Base-by-base conservation (phyloP, 2,113 vertebrate genomes). In the Marcusenius ussheri region DNA sequence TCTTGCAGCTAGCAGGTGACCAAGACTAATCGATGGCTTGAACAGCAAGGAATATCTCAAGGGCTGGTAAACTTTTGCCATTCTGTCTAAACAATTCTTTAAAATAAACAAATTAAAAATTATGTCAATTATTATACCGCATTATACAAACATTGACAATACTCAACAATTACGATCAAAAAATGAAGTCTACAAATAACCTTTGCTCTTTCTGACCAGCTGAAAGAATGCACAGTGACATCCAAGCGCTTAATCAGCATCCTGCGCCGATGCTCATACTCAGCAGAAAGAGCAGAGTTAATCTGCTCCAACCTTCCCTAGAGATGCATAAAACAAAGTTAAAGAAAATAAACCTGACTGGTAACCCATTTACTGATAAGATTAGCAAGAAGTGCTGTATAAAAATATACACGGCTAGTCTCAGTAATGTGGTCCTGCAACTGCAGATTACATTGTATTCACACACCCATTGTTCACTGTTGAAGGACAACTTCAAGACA, bases 181-280 rank as follows among this genome's bases (percentile, higher is more conserved):
- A 42, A 80, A 42, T 17, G 5, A 39, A 80, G 10, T 80, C 35
- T 80, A 19, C 15, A 80, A 93, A 95, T 27, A 31, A 70, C 98
- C 97, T 99, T 98, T 13, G 98, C 98, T 95, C 97, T 95, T 53
- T 99, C 98, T 1, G 98, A 99, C 98, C 98, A 99, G 1, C 98
- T 97, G 58, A 99, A 99, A 1, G 98, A 99, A 94, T 99, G 98
- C 45, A 99, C 95, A 0, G 98, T 99, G 88, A 99, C 98, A 80
- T 99, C 98, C 17, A 99, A 95, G 0, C 98, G 96, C 86, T 99
- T 99, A 94, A 99, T 96, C 92, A 99, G 92, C 98, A 99, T 98
- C 88, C 97, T 96, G 11, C 98, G 95, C 0, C 98, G 97, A 93
- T 98, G 98, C 89, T 99, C 97, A 0, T 99, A 99, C 93, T 99